phyloP scores from a whole-genome alignment of 1,140 invertebrate species.

The Camponotus pennsylvanicus region DNA sequence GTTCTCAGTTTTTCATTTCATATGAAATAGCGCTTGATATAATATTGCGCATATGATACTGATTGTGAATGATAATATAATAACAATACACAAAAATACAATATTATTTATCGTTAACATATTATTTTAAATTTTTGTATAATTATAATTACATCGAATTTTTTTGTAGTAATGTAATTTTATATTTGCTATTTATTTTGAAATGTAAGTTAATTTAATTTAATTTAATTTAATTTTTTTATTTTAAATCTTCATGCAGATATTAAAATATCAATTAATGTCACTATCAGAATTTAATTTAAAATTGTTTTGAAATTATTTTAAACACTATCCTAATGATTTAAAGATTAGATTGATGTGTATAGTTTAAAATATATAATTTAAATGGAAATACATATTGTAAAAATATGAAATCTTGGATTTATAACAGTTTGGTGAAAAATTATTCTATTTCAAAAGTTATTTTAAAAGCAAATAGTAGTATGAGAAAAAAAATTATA shows the following conservation, averaged over 20 bases:
- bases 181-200: not conserved
- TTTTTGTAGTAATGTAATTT: not conserved
- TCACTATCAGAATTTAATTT: not conserved
- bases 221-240: too few species aligned
- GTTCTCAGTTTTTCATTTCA: constrained; percentile 31
- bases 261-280: not conserved
- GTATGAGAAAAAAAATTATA: too few species aligned
- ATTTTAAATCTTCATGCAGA: not conserved
- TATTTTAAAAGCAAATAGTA: too few species aligned
- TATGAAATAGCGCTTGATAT: constrained; percentile 9
- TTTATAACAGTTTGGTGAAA: too few species aligned
- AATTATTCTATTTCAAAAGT: too few species aligned
- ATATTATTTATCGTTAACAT: not conserved
- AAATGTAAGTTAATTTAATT: not conserved
- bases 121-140: not conserved
- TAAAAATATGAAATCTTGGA: not conserved
- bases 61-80: constrained; percentile 9
- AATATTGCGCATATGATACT: not conserved
- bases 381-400: not conserved
- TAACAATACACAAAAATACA: not conserved
- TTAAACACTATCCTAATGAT: not conserved
- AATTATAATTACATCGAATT: not conserved
- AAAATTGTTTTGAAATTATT: not conserved
- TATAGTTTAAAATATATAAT: not conserved
- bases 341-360: not conserved